These are phyloP conservation scores for Nemoura dubitans DNA, from an alignment of 2,888 invertebrate genomes.

Conservation along the genomic window DNA sequence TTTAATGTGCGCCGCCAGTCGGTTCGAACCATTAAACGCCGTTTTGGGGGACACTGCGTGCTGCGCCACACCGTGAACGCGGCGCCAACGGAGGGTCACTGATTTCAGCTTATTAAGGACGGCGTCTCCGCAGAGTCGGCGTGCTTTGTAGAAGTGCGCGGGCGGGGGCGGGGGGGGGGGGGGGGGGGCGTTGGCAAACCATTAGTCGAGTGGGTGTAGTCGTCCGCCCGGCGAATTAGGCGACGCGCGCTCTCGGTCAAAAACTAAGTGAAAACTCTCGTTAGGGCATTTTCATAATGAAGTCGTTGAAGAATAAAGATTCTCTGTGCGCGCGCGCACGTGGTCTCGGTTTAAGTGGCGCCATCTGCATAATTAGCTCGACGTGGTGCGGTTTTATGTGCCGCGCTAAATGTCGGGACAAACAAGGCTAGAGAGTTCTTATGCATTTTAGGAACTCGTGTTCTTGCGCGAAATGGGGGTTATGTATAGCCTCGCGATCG, in stretches of 20 bases:
- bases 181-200: background rate
- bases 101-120: background rate
- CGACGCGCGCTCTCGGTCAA: background rate
- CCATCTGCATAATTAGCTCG: too few relatives aligned
- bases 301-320: background rate
- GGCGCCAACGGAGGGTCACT: background rate
- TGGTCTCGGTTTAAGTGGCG: too few relatives aligned
- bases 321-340: too few relatives aligned
- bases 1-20: background rate
- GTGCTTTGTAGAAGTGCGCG: too few relatives aligned
- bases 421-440: too few relatives aligned
- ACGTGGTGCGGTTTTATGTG: too few relatives aligned
- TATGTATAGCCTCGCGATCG: too few relatives aligned
- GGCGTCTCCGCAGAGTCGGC: too few relatives aligned
- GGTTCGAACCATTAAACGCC: background rate
- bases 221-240: background rate
- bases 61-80: background rate
- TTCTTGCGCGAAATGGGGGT: too few relatives aligned
- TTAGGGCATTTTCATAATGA: background rate
- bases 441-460: too few relatives aligned
- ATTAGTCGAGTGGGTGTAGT: background rate
- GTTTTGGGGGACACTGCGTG: background rate
- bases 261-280: background rate
- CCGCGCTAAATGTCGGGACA: too few relatives aligned
- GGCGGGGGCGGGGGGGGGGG: too few relatives aligned